These are phyloP conservation scores for Drosophila rubida DNA, from an alignment of 2,888 invertebrate species.

Conservation along the genomic window DNA sequence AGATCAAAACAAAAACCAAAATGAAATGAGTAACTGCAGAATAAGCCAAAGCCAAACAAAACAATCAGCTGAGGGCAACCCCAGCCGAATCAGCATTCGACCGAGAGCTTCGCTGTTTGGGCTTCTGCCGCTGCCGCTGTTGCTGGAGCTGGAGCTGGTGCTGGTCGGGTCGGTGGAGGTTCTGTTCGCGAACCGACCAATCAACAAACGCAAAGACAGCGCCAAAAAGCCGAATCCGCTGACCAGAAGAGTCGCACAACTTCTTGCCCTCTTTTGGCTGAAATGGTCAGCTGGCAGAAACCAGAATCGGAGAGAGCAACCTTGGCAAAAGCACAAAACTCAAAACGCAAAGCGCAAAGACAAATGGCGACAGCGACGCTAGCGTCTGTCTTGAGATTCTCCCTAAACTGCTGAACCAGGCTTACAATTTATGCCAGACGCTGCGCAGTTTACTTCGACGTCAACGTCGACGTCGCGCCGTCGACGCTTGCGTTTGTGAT, in stretches of 20 bases:
- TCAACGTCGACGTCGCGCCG: slow-evolving; percentile 23
- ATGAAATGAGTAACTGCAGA: slow-evolving; percentile 57
- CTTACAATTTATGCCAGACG: slow-evolving; percentile 62
- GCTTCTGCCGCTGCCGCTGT: slow-evolving; percentile 7
- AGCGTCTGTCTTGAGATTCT: slow-evolving; percentile 55
- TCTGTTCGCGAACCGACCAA: slow-evolving; percentile 49
- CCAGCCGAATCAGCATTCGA: slow-evolving; percentile 32
- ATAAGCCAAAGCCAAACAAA: slow-evolving; percentile 29
- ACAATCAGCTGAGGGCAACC: slow-evolving; percentile 68
- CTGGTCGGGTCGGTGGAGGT: background rate
- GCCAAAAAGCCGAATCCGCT: slow-evolving; percentile 52
- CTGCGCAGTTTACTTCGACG: slow-evolving; percentile 25
- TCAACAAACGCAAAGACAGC: slow-evolving; percentile 61
- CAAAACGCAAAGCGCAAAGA: slow-evolving; percentile 47
- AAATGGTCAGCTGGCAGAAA: slow-evolving; percentile 61
- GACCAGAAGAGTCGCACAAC: slow-evolving; percentile 52
- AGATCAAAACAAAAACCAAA: slow-evolving; percentile 65
- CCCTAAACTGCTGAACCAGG: slow-evolving; percentile 36
- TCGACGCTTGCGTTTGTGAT: slow-evolving; percentile 17
- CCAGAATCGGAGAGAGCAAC: slow-evolving; percentile 54
- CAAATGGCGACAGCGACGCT: slow-evolving; percentile 54
- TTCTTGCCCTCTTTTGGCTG: slow-evolving; percentile 58
- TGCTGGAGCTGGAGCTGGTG: too few species aligned
- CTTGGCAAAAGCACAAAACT: slow-evolving; percentile 44
- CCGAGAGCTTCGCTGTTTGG: slow-evolving; percentile 1